A percentile compares a stretch with the other conserved stretches of the same genome.
Conservation (phyloP, 2,797 vertebrate species). For the Salarias fasciatus region DNA sequence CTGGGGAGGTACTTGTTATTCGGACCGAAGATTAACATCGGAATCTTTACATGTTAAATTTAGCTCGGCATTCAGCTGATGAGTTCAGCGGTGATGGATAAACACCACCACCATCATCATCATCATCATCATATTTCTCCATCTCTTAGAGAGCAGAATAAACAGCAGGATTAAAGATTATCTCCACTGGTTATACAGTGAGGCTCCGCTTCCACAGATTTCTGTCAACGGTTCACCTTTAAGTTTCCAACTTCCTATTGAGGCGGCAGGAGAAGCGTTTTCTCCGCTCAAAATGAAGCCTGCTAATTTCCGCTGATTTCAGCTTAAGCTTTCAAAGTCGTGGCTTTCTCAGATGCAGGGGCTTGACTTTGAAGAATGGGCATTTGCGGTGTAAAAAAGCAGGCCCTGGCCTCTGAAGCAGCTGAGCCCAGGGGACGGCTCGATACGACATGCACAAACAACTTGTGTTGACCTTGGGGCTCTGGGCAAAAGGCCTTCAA, state of each 20-base stretch:
- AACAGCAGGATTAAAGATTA: slow-evolving; percentile 57
- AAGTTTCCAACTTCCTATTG: slow-evolving; percentile 15
- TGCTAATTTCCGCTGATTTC: slow-evolving; percentile 46
- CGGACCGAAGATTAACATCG: slow-evolving; percentile 39
- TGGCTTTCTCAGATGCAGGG: slow-evolving; percentile 61
- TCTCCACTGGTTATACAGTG: slow-evolving; percentile 14
- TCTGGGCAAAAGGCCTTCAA: slow-evolving; percentile 81
- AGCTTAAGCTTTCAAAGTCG: slow-evolving; percentile 30
- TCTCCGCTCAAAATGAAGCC: slow-evolving; percentile 11
- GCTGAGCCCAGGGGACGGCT: slow-evolving; percentile 70
- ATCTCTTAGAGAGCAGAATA: slow-evolving; percentile 12
- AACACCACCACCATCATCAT: slow-evolving; percentile 29
- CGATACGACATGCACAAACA: slow-evolving; percentile 77
- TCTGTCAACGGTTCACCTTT: neutral
- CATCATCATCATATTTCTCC: slow-evolving; percentile 6
- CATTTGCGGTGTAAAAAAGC: slow-evolving; percentile 48
- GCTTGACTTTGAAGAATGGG: slow-evolving; percentile 75
- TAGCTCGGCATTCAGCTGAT: slow-evolving; percentile 46
- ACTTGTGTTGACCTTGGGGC: slow-evolving; percentile 82
- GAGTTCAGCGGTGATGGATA: slow-evolving; percentile 42
- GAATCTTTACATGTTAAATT: slow-evolving; percentile 47
- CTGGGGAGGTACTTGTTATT: slow-evolving; percentile 17
- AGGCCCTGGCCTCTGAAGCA: slow-evolving; percentile 62
- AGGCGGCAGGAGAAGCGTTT: neutral
- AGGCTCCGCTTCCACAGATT: slow-evolving; percentile 27